Conservation (phyloP, 2,797 vertebrate genomes). For the Corythornis leucogaster region DNA sequence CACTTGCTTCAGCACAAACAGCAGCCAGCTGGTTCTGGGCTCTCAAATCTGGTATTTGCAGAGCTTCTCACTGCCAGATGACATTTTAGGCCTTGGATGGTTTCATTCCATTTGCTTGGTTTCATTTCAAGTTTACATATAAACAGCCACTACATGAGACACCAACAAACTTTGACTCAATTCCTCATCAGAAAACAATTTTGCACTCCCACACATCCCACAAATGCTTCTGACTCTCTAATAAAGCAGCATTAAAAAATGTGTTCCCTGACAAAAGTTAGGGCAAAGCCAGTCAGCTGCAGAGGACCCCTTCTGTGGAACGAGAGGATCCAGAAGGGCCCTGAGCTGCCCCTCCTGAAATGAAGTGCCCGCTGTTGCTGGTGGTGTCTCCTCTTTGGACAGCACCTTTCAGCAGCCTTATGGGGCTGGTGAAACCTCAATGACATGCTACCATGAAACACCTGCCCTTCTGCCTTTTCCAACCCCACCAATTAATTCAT, state of each 20-base stretch:
- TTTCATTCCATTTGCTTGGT: neutral
- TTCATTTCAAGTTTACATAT: conserved; percentile 49
- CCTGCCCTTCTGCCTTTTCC: conserved; percentile 32
- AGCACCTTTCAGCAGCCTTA: neutral
- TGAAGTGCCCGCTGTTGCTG: neutral
- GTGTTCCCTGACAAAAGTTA: neutral
- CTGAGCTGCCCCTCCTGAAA: neutral
- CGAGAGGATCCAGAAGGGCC: neutral
- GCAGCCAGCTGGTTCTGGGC: conserved; percentile 48
- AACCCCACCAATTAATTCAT: conserved; percentile 30
- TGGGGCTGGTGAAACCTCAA: neutral
- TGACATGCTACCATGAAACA: neutral
- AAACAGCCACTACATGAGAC: conserved; percentile 31
- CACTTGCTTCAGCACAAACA: neutral
- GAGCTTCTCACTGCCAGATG: neutral
- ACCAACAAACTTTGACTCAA: conserved; percentile 29
- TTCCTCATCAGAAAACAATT: conserved; percentile 62
- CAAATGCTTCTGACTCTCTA: conserved; percentile 53
- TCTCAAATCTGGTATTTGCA: conserved; percentile 30
- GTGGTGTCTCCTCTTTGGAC: neutral
- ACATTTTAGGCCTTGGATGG: conserved; percentile 24
- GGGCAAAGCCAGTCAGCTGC: neutral
- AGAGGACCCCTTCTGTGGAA: neutral
- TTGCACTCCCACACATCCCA: conserved; percentile 55
- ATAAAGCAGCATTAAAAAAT: conserved; percentile 18